phyloP scores from a whole-genome alignment of 2,797 vertebrate species.

The Tenualosa thibaudeaui region DNA sequence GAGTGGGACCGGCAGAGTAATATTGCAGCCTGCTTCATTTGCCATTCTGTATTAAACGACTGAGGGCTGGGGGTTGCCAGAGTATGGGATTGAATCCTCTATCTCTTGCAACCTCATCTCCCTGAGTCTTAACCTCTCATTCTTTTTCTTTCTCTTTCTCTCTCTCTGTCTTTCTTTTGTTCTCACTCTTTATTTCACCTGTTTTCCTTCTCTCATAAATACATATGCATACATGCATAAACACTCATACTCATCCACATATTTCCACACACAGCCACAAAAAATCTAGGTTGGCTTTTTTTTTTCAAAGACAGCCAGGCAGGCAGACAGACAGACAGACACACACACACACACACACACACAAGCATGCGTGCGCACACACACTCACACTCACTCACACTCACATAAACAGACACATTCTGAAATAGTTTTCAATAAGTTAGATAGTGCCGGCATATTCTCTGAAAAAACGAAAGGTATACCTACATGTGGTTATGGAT shows the following conservation, averaged over 20 bases:
- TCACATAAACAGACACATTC: slow-evolving; percentile 14
- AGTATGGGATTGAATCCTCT: slow-evolving; percentile 60
- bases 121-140: slow-evolving; percentile 44
- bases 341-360: slow-evolving; percentile 6
- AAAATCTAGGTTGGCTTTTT: not conserved
- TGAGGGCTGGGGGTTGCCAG: slow-evolving; percentile 49
- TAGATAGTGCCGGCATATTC: not conserved
- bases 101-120: slow-evolving; percentile 62
- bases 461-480: not conserved
- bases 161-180: not conserved
- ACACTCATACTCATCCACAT: not conserved
- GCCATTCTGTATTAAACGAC: slow-evolving; percentile 75
- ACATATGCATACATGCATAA: slow-evolving; percentile 17
- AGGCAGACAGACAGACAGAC: slow-evolving; percentile 48
- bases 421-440: too few relatives aligned
- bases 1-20: slow-evolving; percentile 66
- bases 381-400: slow-evolving; percentile 31
- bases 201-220: not conserved
- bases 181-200: not conserved
- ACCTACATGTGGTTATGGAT: too few relatives aligned
- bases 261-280: not conserved
- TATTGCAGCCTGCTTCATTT: slow-evolving; percentile 77
- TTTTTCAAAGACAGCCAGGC: slow-evolving; percentile 44
- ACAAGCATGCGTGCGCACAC: slow-evolving; percentile 36
- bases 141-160: slow-evolving; percentile 42